A percentile compares a stretch with the other conserved stretches of the same genome.
Evolutionary conservation across 2,888 invertebrate species (phyloP).

Genomic region (Lepidocyrtinus sp.): DNA sequence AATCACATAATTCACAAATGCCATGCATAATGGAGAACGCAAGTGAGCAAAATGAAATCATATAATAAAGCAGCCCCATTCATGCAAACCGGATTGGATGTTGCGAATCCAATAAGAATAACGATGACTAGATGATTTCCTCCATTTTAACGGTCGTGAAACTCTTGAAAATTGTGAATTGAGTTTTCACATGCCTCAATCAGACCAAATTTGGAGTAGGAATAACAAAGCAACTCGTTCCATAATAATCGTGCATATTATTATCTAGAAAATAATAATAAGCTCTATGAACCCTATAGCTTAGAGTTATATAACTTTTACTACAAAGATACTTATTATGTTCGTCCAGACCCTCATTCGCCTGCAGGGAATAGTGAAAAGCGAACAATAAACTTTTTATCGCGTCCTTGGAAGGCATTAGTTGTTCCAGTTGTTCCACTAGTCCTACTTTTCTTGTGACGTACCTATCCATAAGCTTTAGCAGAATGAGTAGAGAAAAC

Average conservation of each 20-base stretch:
- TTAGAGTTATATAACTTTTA: too few relatives aligned
- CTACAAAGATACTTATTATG: too few relatives aligned
- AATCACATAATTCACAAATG: neutral
- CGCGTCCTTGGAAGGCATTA: neutral
- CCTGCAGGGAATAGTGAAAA: neutral
- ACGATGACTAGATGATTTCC: neutral
- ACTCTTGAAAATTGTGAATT: neutral
- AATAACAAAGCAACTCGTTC: neutral
- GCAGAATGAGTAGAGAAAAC: neutral
- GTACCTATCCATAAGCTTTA: neutral
- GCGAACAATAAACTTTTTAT: neutral
- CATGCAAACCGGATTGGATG: neutral
- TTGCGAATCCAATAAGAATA: neutral
- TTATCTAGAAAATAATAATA: neutral
- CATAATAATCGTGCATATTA: neutral
- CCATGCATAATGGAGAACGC: neutral
- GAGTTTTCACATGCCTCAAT: neutral
- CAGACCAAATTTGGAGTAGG: neutral
- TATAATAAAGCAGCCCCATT: neutral
- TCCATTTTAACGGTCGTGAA: neutral
- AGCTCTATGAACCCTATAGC: too few relatives aligned
- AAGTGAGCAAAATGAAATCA: neutral
- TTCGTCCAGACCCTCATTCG: neutral
- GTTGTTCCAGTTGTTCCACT: conserved; percentile 1
- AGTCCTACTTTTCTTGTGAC: neutral